A percentile compares a stretch with the other conserved stretches of the same genome.
These are phyloP conservation scores for Triops cancriformis DNA, from an alignment of 1,140 invertebrate genomes.

Conservation along the genomic window DNA sequence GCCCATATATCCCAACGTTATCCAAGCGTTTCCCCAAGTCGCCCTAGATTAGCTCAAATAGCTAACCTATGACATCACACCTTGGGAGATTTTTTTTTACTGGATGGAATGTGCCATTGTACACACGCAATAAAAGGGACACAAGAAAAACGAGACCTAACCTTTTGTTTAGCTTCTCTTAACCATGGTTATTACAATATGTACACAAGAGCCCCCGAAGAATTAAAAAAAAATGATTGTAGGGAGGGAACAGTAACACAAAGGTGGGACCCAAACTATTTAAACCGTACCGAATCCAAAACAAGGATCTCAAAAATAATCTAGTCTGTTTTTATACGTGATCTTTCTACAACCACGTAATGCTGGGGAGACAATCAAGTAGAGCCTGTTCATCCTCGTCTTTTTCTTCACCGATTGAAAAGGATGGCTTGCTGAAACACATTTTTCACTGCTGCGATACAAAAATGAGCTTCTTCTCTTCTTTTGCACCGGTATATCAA, in stretches of 20 bases:
- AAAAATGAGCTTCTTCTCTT: background rate
- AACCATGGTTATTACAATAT: conserved; percentile 11
- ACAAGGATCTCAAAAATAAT: background rate
- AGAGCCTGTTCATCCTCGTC: no score
- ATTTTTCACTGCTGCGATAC: no score
- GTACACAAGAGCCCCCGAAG: background rate
- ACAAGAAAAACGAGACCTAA: background rate
- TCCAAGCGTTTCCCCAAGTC: background rate
- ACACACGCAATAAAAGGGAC: background rate
- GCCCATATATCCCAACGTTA: conserved; percentile 1
- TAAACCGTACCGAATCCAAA: background rate
- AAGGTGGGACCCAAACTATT: background rate
- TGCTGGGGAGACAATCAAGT: no score
- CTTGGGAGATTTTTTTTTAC: background rate
- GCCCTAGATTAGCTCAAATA: background rate
- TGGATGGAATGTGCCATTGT: conserved; percentile 4
- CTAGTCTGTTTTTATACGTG: no score
- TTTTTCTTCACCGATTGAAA: no score
- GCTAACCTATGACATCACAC: background rate
- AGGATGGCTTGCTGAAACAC: no score
- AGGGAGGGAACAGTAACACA: background rate
- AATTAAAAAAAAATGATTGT: background rate
- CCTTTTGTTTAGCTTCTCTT: background rate
- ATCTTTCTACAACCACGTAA: no score
- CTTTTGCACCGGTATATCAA: background rate